phyloP scores from a whole-genome alignment of 2,113 vertebrate genomes.

The Chiloscyllium plagiosum region DNA sequence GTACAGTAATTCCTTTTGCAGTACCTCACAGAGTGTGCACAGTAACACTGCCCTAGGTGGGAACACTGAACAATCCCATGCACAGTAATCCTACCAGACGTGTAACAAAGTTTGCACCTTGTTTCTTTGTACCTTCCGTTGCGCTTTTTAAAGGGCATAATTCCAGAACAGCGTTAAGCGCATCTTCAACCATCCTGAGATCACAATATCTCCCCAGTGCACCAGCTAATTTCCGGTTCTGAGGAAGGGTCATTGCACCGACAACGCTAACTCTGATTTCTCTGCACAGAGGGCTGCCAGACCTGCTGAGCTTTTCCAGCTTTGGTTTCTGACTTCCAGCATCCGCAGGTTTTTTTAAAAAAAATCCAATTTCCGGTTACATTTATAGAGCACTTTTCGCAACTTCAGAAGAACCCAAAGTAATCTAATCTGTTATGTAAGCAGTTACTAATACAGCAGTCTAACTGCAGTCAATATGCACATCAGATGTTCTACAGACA shows the following conservation, averaged over 20 bases:
- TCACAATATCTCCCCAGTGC: not conserved
- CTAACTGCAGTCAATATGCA: not conserved
- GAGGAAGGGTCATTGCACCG: too few species aligned
- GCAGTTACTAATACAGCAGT: not conserved
- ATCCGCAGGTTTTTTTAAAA: too few species aligned
- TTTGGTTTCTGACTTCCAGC: too few species aligned
- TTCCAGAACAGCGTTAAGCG: not conserved
- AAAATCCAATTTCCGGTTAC: too few species aligned
- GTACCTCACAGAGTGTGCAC: not conserved
- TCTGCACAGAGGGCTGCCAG: too few species aligned
- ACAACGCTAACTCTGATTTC: too few species aligned
- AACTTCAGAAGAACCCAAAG: not conserved
- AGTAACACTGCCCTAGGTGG: not conserved
- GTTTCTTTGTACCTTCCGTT: not conserved
- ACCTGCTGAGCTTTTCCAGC: too few species aligned
- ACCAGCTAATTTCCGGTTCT: not conserved
- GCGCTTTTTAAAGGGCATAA: not conserved
- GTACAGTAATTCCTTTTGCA: not conserved
- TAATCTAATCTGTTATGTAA: not conserved
- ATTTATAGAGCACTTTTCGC: not conserved
- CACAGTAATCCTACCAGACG: not conserved
- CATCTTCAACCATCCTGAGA: not conserved
- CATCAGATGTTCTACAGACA: not conserved
- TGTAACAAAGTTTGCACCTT: not conserved
- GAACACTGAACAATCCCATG: not conserved